phyloP scores from a whole-genome alignment of 1,140 invertebrate genomes.

The Cherax destructor region DNA sequence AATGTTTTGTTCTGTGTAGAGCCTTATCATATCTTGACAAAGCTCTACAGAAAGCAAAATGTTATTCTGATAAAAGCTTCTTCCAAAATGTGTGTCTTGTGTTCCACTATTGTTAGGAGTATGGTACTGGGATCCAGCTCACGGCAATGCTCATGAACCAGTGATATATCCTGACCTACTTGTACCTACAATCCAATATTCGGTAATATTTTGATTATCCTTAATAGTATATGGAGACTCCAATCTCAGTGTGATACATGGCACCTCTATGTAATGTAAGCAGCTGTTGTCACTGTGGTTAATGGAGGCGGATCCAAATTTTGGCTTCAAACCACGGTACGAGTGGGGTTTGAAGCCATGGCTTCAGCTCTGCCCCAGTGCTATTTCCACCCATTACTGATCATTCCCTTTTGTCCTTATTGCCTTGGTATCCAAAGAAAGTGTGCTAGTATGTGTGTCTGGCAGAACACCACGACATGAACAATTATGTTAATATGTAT shows the following conservation, averaged over 20 bases:
- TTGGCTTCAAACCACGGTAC: neutral
- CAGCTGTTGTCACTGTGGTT: neutral
- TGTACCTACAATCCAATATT: constrained; percentile 14
- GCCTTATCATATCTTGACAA: too few species aligned
- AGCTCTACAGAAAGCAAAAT: too few species aligned
- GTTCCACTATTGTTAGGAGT: too few species aligned
- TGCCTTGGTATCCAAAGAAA: neutral
- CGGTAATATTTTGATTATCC: constrained; percentile 14
- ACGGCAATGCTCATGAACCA: constrained; percentile 50
- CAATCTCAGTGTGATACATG: constrained; percentile 12
- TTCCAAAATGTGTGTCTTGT: too few species aligned
- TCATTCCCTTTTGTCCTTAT: neutral
- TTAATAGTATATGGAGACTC: constrained; percentile 1
- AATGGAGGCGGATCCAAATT: neutral
- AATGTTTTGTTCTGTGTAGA: too few species aligned
- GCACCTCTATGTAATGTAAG: constrained; percentile 19
- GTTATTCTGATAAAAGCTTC: too few species aligned
- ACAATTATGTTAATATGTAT: too few species aligned
- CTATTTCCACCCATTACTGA: neutral
- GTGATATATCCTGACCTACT: constrained; percentile 46
- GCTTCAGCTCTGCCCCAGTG: too few species aligned
- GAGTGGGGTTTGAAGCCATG: too few species aligned
- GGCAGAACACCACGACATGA: too few species aligned
- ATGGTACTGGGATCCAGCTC: too few species aligned
- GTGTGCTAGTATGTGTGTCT: neutral